A percentile compares a stretch with the other conserved stretches of the same genome.
These are phyloP conservation scores for Trinorchestia longiramus DNA, from an alignment of 1,140 invertebrate genomes.

Conservation along the genomic window DNA sequence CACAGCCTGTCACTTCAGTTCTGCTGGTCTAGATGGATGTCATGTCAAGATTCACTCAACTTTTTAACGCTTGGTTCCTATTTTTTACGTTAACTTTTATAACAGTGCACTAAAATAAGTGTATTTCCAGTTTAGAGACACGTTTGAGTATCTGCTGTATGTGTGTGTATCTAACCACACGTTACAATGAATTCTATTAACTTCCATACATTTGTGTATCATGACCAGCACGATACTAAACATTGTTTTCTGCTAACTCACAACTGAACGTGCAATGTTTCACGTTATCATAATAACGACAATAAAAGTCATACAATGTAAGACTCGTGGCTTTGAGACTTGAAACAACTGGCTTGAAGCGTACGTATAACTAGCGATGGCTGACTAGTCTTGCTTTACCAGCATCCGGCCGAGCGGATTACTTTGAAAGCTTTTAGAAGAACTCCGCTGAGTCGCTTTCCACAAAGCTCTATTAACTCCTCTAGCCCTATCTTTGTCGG, in stretches of 20 bases:
- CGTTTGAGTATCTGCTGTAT: not conserved
- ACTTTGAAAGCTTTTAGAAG: constrained; percentile 53
- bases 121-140: not conserved
- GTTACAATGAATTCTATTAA: not conserved
- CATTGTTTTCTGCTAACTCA: not conserved
- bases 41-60: not conserved
- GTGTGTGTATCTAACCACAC: not conserved
- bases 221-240: not conserved
- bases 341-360: not conserved
- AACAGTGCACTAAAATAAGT: not conserved
- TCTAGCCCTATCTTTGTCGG: not conserved
- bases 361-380: not conserved
- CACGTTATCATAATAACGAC: not conserved
- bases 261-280: not conserved
- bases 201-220: not conserved
- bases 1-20: not conserved
- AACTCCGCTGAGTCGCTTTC: constrained; percentile 19
- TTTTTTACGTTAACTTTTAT: not conserved
- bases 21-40: not conserved
- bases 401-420: constrained; percentile 50
- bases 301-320: not conserved
- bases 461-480: constrained; percentile 26
- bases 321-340: not conserved
- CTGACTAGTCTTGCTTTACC: constrained; percentile 19
- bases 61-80: not conserved